A percentile compares a stretch with the other conserved stretches of the same genome.
Evolutionary conservation across 2,888 invertebrate species (phyloP).

Genomic region (Xestia sexstrigata): DNA sequence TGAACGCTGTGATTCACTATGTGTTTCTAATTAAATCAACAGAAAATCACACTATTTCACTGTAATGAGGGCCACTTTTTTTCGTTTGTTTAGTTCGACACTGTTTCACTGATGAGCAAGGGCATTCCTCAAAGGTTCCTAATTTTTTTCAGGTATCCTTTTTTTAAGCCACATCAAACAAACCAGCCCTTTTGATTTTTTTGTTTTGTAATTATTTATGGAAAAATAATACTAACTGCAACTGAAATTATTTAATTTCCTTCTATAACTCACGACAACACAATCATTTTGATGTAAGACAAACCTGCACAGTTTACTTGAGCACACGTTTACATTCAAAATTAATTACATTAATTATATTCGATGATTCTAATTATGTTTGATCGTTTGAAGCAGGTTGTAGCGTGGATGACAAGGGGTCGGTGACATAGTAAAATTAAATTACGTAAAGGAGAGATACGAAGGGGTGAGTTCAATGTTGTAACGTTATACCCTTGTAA

Average conservation of each 20-base stretch:
- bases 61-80: background rate
- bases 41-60: background rate
- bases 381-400: slow-evolving; percentile 9
- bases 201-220: background rate
- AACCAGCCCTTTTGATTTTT: background rate
- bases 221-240: background rate
- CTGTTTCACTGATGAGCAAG: background rate
- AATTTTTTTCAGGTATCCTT: background rate
- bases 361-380: slow-evolving; percentile 17
- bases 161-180: background rate
- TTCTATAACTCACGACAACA: background rate
- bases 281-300: background rate
- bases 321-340: background rate
- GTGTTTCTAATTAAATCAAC: background rate
- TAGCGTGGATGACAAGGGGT: slow-evolving; percentile 8
- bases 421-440: slow-evolving; percentile 10
- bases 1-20: background rate
- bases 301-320: background rate
- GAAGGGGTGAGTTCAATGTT: slow-evolving; percentile 31
- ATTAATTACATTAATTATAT: slow-evolving; percentile 9
- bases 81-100: background rate
- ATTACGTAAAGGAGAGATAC: slow-evolving; percentile 2
- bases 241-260: background rate
- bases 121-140: no score
- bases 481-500: slow-evolving; percentile 42